Evolutionary conservation across 2,797 vertebrate genomes (phyloP).

Genomic region (Helarctos malayanus): DNA sequence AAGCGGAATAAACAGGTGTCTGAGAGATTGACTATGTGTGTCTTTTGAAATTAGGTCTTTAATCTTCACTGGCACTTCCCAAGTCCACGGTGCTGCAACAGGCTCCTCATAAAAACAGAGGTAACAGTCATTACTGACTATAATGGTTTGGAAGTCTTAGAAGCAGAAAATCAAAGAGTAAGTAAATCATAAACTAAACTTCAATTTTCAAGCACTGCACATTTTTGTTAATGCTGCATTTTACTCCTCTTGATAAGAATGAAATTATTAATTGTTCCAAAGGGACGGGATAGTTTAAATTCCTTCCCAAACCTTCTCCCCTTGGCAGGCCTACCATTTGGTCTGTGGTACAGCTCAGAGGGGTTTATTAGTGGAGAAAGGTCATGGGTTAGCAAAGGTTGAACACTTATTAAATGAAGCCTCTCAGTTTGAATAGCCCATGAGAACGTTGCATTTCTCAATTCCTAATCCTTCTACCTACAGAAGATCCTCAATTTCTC

Average conservation of each 20-base stretch:
- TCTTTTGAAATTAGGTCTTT: slow-evolving; percentile 40
- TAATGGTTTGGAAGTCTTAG: background rate
- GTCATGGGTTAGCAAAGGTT: background rate
- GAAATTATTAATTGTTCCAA: background rate
- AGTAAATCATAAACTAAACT: slow-evolving; percentile 43
- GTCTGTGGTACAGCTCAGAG: background rate
- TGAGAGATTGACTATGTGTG: background rate
- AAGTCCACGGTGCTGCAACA: background rate
- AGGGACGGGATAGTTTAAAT: slow-evolving; percentile 13
- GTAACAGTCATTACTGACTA: background rate
- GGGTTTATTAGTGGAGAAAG: background rate
- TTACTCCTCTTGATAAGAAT: background rate
- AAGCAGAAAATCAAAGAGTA: slow-evolving; percentile 45
- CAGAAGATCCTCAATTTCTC: background rate
- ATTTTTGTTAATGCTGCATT: slow-evolving; percentile 13
- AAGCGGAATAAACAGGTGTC: background rate
- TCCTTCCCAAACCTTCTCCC: background rate
- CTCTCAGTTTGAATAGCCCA: background rate
- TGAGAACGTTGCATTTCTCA: background rate
- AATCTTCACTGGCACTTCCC: slow-evolving; percentile 8
- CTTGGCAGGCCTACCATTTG: background rate
- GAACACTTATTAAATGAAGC: background rate
- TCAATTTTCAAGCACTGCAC: background rate
- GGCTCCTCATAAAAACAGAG: background rate
- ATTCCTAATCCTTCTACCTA: background rate